A percentile compares a stretch with the other conserved stretches of the same genome.
These are phyloP conservation scores for Parasteatoda lunata DNA, from an alignment of 2,888 invertebrate species.

Conservation along the genomic window DNA sequence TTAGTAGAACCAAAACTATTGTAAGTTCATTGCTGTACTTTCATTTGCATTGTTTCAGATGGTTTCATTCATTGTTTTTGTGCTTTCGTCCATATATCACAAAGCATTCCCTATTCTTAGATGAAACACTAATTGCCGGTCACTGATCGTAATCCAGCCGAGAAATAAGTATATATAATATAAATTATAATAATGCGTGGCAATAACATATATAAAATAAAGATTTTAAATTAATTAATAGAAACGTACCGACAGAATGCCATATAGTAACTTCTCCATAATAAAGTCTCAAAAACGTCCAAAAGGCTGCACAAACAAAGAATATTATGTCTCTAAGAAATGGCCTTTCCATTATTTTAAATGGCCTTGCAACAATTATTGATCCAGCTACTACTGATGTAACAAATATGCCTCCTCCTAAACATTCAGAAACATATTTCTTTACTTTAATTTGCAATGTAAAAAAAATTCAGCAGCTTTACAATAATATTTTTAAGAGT, in stretches of 20 bases:
- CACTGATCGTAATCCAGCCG: too few relatives aligned
- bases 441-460: too few relatives aligned
- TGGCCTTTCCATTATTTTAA: conserved; percentile 76
- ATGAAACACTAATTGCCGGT: too few relatives aligned
- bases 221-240: neutral
- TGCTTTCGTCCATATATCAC: too few relatives aligned
- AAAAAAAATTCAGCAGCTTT: too few relatives aligned
- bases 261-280: conserved; percentile 76
- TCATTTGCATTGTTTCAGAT: too few relatives aligned
- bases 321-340: conserved; percentile 77
- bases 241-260: conserved; percentile 76
- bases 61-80: too few relatives aligned
- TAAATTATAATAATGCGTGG: neutral
- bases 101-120: too few relatives aligned
- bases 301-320: conserved; percentile 76
- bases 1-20: too few relatives aligned
- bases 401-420: conserved; percentile 80
- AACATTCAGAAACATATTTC: conserved; percentile 22
- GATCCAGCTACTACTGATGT: conserved; percentile 79
- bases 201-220: neutral
- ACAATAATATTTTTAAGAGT: too few relatives aligned
- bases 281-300: conserved; percentile 76
- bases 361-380: conserved; percentile 78
- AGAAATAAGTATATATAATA: too few relatives aligned
- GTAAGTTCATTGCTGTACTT: too few relatives aligned